phyloP scores from a whole-genome alignment of 2,888 invertebrate species.

The Diarsia brunnea region DNA sequence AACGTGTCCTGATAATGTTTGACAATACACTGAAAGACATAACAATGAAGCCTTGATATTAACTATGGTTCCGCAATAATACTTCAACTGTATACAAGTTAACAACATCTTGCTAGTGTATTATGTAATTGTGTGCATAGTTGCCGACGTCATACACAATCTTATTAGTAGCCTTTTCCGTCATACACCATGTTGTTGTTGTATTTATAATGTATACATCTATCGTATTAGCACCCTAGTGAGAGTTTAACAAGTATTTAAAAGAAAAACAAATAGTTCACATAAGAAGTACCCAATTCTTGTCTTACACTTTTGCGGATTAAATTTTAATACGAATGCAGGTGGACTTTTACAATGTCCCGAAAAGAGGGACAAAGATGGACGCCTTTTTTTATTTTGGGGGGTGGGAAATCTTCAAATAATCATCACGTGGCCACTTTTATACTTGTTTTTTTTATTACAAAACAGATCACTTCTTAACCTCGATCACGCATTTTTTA shows the following conservation, averaged over 20 bases:
- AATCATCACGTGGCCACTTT: no score
- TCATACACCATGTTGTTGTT: not conserved
- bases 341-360: not conserved
- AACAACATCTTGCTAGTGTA: conserved; percentile 3
- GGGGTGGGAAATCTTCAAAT: no score
- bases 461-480: no score
- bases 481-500: no score
- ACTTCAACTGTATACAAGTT: conserved; percentile 22
- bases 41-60: conserved; percentile 20
- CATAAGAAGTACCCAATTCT: not conserved
- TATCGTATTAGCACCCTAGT: conserved; percentile 10
- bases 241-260: conserved; percentile 23
- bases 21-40: conserved; percentile 38
- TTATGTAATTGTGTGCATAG: conserved; percentile 17
- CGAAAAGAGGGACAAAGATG: not conserved
- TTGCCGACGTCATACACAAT: not conserved
- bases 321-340: not conserved
- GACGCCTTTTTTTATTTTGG: no score
- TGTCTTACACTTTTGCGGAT: not conserved
- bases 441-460: no score
- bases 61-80: conserved; percentile 33
- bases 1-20: conserved; percentile 30
- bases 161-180: not conserved
- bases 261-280: not conserved
- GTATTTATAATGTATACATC: not conserved